These are phyloP conservation scores for Pollenia griseotomentosa DNA, from an alignment of 2,888 invertebrate species.

Conservation along the genomic window DNA sequence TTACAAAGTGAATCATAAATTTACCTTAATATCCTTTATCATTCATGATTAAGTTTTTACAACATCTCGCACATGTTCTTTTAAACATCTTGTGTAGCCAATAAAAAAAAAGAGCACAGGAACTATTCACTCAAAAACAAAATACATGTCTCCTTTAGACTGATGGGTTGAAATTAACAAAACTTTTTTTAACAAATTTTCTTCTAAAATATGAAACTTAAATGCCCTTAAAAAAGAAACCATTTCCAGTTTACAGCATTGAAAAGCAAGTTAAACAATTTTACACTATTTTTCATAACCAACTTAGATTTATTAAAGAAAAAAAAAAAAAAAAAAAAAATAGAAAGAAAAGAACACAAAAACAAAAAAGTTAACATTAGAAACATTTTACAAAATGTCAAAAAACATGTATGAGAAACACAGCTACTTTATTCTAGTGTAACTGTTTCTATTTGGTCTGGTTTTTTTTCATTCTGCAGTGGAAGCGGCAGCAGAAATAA, in stretches of 20 bases:
- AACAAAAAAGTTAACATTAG: conserved; percentile 18
- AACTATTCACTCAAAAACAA: background rate
- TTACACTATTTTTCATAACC: background rate
- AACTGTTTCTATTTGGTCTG: background rate
- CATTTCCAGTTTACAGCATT: background rate
- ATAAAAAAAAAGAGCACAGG: too few species aligned
- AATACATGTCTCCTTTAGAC: background rate
- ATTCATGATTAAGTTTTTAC: too few species aligned
- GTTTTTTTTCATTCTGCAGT: background rate
- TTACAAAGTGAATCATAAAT: too few species aligned
- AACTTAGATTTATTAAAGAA: conserved; percentile 4
- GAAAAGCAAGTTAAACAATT: background rate
- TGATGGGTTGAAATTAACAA: conserved; percentile 3
- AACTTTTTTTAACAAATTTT: background rate
- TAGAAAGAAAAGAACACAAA: background rate
- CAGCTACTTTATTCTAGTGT: background rate
- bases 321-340: background rate
- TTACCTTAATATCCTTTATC: too few species aligned
- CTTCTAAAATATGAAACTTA: conserved; percentile 15
- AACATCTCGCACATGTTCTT: too few species aligned
- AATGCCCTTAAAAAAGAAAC: conserved; percentile 2
- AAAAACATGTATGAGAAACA: background rate
- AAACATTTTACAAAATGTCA: conserved; percentile 32
- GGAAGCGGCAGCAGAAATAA: conserved; percentile 65
- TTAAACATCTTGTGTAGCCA: too few species aligned